Conservation (phyloP, 2,113 vertebrate genomes). For the Gobius niger region DNA sequence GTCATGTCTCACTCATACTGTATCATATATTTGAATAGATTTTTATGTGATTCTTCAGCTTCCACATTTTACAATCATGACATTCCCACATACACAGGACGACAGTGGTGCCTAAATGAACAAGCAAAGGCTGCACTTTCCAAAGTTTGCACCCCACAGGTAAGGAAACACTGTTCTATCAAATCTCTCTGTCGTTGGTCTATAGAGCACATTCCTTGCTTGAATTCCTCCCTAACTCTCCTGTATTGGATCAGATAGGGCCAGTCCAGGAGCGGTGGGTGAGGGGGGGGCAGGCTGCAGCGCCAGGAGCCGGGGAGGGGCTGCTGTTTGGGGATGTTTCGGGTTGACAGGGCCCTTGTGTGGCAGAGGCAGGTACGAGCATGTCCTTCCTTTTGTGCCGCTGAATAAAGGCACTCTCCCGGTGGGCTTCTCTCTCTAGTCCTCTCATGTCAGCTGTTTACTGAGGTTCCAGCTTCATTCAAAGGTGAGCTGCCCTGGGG, state of each 20-base stretch:
- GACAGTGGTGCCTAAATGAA: too few species aligned
- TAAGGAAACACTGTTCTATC: background rate
- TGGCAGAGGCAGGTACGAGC: constrained; percentile 5
- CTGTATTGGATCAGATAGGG: background rate
- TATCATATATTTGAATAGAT: too few species aligned
- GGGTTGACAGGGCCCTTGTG: constrained; percentile 4
- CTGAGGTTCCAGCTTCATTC: background rate
- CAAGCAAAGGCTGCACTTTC: too few species aligned
- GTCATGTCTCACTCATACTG: too few species aligned
- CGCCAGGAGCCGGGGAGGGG: background rate
- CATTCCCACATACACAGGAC: too few species aligned
- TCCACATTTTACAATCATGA: too few species aligned
- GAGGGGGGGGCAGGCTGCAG: background rate
- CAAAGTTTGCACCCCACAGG: too few species aligned
- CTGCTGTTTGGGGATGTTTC: background rate
- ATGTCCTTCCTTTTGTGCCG: constrained; percentile 5
- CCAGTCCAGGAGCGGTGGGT: background rate
- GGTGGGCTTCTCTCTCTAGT: background rate
- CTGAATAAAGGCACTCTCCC: constrained; percentile 1
- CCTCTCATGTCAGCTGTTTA: constrained; percentile 1
- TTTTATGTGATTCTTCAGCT: too few species aligned
- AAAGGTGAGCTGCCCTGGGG: background rate
- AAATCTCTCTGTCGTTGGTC: background rate
- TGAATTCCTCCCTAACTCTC: background rate
- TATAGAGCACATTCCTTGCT: background rate